Evolutionary conservation across 2,888 invertebrate species (phyloP), one percentile per base, ranked within the genome.

Genomic region (Campopleginae sp.): DNA sequence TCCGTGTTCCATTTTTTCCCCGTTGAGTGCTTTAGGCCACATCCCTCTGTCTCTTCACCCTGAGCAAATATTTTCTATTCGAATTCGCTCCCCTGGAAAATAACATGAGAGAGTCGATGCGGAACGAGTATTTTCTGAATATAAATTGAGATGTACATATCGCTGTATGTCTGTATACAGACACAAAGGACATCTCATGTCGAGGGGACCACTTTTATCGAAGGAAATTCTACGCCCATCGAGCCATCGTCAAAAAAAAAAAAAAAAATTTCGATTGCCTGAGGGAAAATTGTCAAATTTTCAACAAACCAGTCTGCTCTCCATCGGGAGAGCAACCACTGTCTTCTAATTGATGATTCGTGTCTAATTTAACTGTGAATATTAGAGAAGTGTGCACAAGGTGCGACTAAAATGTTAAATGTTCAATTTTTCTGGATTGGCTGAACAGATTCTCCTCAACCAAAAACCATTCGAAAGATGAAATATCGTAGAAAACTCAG

Each of bases 41-140:
- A 75, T 46, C 74, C 77, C 42, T 65, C 86, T 74, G 71, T 23
- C 81, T 75, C 76, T 70, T 58, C 68, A 61, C 78, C 72, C 72
- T 80, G 76, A 84, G 87, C 85, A 88, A 90, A 89, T 89, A 89
- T 88, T 88, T 88, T 89, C 89, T 87, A 89, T 91, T 90, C 88
- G 89, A 84, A 86, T 87, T 87, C 90, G 86, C 79, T 89, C 88
- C 87, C 54, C 75, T 87, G 90, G 90, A 90, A 91, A 90, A 90
- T 90, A 88, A 89, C 88, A 87, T 82, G 87, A 80, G 87, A 86
- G 83, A 83, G 83, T 68, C 58, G 80, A 84, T 81, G 86, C 79
- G 83, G 86, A 80, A 84, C 85, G 82, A 86, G 87, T 86, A 89
- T 89, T 89, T 88, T 90, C 87, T 87, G 89, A 89, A 91, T 90